Conservation (phyloP, 2,113 vertebrate species). For the Helogale parvula region DNA sequence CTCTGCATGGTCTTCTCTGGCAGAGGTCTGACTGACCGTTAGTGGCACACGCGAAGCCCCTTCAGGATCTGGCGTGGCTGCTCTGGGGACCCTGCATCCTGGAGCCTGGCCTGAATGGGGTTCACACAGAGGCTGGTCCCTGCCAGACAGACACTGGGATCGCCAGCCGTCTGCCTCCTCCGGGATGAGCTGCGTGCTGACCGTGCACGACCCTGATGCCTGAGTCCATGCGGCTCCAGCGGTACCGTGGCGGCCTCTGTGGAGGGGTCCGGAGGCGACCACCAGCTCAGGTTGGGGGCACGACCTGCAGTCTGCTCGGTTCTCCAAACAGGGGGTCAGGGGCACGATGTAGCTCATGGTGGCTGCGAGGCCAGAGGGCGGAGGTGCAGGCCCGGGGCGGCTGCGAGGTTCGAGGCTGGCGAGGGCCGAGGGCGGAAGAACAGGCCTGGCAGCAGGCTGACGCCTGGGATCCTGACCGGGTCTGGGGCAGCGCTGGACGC, state of each 20-base stretch:
- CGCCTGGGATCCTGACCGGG: fast-evolving
- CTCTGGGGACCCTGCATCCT: background rate
- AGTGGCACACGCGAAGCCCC: fast-evolving
- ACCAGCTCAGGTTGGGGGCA: no score
- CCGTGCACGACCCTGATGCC: no score
- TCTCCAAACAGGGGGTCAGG: background rate
- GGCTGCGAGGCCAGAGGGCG: background rate
- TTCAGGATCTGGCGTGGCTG: background rate
- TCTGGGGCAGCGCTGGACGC: fast-evolving
- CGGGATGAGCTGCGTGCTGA: fast-evolving
- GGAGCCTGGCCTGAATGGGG: background rate
- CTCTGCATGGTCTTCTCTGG: fast-evolving
- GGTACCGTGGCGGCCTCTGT: no score
- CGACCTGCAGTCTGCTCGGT: background rate
- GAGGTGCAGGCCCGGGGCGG: background rate
- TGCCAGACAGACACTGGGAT: background rate
- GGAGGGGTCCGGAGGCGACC: fast-evolving
- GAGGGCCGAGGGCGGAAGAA: background rate
- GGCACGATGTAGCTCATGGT: background rate
- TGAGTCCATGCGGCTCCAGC: no score
- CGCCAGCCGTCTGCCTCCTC: background rate
- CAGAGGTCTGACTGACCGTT: background rate
- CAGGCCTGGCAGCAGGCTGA: background rate
- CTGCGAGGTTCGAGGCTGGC: fast-evolving
- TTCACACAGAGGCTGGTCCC: fast-evolving